A percentile compares a stretch with the other conserved stretches of the same genome.
These are phyloP conservation scores for Pomacea canaliculata DNA, from an alignment of 2,888 invertebrate species.

Conservation along the genomic window DNA sequence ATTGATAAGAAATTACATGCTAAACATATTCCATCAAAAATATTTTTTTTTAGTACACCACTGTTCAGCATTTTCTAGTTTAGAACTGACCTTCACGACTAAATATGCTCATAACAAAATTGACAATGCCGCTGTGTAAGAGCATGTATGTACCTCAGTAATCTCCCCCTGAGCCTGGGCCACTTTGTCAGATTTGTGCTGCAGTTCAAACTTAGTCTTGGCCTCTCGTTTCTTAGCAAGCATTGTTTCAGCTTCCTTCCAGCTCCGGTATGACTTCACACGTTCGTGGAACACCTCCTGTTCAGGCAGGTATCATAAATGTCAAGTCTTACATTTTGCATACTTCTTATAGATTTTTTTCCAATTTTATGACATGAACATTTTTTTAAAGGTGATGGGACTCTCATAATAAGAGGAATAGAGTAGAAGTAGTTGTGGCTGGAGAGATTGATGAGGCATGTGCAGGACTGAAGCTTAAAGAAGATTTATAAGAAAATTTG, in stretches of 20 bases:
- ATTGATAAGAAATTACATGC: not conserved
- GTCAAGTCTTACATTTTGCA: not conserved
- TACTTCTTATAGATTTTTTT: not conserved
- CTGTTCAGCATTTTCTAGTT: too few species aligned
- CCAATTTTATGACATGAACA: too few species aligned
- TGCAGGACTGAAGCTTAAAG: too few species aligned
- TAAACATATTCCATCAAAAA: not conserved
- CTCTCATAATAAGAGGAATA: too few species aligned
- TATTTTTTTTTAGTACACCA: not conserved
- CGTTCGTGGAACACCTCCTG: constrained; percentile 81
- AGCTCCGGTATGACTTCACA: constrained; percentile 91
- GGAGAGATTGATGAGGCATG: too few species aligned
- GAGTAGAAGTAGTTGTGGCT: too few species aligned
- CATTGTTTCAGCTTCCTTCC: constrained; percentile 97
- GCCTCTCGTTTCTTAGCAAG: constrained; percentile 93
- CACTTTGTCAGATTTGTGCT: constrained; percentile 89
- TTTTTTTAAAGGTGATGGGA: too few species aligned
- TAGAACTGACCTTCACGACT: too few species aligned
- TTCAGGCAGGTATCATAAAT: constrained; percentile 17
- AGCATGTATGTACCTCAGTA: constrained; percentile 78
- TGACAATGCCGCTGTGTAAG: too few species aligned
- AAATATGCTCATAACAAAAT: too few species aligned
- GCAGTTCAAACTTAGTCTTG: constrained; percentile 91
- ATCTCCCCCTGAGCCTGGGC: constrained; percentile 92
- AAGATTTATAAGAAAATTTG: too few species aligned